phyloP scores from a whole-genome alignment of 2,113 vertebrate genomes.

The Corvus cornix region DNA sequence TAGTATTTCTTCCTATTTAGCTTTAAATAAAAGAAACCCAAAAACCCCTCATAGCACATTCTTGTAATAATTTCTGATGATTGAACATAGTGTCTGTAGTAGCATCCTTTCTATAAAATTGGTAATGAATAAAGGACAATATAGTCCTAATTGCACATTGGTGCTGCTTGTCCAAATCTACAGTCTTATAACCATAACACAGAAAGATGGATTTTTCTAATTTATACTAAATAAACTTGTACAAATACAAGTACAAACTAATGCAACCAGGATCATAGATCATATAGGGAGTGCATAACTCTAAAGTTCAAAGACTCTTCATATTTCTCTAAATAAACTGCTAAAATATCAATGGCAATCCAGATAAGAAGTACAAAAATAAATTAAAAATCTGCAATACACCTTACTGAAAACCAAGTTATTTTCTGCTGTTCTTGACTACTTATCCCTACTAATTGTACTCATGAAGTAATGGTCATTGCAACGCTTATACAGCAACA shows the following conservation, averaged over 20 bases:
- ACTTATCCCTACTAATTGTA: not conserved
- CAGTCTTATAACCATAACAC: not conserved
- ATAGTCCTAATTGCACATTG: not conserved
- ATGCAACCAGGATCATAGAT: not conserved
- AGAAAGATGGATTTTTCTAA: not conserved
- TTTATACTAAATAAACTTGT: not conserved
- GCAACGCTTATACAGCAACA: not conserved
- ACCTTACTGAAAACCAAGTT: not conserved
- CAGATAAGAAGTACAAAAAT: not conserved
- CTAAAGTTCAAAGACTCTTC: not conserved
- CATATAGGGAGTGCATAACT: not conserved
- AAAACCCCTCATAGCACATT: rapidly evolving
- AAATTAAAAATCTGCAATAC: rapidly evolving
- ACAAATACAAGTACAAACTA: not conserved
- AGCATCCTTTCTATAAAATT: not conserved
- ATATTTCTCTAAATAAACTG: not conserved
- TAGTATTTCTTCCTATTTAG: not conserved
- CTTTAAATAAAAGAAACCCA: not conserved
- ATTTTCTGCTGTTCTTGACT: not conserved
- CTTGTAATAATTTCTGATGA: not conserved
- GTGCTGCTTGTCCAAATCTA: not conserved
- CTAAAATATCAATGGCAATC: not conserved
- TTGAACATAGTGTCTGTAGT: not conserved
- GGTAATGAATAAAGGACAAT: not conserved
- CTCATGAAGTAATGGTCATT: not conserved